A percentile compares a stretch with the other conserved stretches of the same genome.
Conservation (phyloP, 2,888 invertebrate species). For the Lissocephala sabroskyi region DNA sequence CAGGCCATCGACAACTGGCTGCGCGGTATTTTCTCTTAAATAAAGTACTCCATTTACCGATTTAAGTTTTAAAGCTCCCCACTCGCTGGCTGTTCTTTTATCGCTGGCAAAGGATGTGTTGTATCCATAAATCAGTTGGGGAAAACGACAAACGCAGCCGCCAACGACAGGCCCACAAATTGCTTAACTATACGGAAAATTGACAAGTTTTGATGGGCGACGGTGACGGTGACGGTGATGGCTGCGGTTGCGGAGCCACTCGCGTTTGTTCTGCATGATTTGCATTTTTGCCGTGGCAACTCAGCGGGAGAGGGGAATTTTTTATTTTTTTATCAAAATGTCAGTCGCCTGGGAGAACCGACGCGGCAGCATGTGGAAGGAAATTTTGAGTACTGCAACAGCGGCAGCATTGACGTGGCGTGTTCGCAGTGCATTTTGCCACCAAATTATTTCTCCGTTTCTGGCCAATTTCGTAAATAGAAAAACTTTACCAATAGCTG, state of each 20-base stretch:
- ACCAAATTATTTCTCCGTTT: slow-evolving; percentile 45
- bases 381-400: no score
- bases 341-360: neutral
- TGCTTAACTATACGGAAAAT: slow-evolving; percentile 63
- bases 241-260: neutral
- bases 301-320: no score
- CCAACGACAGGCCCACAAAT: slow-evolving; percentile 37
- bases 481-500: slow-evolving; percentile 46
- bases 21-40: no score
- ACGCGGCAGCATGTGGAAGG: neutral
- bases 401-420: slow-evolving; percentile 34
- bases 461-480: slow-evolving; percentile 50
- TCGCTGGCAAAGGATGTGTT: no score
- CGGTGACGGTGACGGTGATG: slow-evolving; percentile 33
- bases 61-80: no score
- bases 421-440: slow-evolving; percentile 38
- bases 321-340: no score
- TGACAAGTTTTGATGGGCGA: slow-evolving; percentile 58
- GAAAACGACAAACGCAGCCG: no score
- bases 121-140: slow-evolving; percentile 53
- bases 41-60: no score
- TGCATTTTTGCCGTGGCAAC: slow-evolving; percentile 19
- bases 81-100: no score
- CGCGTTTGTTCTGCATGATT: slow-evolving; percentile 27
- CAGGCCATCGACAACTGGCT: no score